Percentiles rank a stretch among this genome's conserved stretches.
Conservation (phyloP, 2,797 vertebrate species). For the Rhinichthys osculus region DNA sequence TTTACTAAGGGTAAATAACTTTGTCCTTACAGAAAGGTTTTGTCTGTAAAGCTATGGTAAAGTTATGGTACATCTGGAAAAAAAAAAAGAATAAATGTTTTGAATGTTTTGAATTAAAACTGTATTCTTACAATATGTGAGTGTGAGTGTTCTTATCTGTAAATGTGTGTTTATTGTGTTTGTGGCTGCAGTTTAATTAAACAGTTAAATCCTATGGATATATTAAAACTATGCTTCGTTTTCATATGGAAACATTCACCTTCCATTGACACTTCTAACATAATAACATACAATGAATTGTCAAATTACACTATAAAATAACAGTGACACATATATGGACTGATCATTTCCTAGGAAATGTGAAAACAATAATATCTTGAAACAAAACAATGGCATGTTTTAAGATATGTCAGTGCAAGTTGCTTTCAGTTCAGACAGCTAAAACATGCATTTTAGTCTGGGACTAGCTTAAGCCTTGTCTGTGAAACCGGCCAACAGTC, state of each 20-base stretch:
- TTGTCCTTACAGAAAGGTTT: slow-evolving; percentile 14
- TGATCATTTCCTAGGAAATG: neutral
- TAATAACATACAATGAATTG: neutral
- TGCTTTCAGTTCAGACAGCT: neutral
- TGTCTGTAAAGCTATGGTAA: too few relatives aligned
- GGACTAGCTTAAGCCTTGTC: neutral
- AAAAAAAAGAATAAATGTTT: slow-evolving; percentile 26
- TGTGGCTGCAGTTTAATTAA: neutral
- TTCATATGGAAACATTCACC: neutral
- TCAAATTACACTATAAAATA: neutral
- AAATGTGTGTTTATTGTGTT: slow-evolving; percentile 5
- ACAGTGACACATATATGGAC: neutral
- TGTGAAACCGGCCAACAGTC: neutral
- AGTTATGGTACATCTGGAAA: slow-evolving; percentile 6
- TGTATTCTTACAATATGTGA: slow-evolving; percentile 17
- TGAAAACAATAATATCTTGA: neutral
- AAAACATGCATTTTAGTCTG: neutral
- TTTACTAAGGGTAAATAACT: slow-evolving; percentile 5
- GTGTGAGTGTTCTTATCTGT: too few relatives aligned
- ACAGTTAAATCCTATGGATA: neutral
- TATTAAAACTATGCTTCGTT: neutral
- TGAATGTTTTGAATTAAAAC: slow-evolving; percentile 43
- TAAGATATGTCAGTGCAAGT: neutral
- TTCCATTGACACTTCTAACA: neutral
- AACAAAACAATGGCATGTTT: neutral